These are phyloP conservation scores for Meliscaeva auricollis DNA, from an alignment of 2,888 invertebrate species.

Conservation along the genomic window DNA sequence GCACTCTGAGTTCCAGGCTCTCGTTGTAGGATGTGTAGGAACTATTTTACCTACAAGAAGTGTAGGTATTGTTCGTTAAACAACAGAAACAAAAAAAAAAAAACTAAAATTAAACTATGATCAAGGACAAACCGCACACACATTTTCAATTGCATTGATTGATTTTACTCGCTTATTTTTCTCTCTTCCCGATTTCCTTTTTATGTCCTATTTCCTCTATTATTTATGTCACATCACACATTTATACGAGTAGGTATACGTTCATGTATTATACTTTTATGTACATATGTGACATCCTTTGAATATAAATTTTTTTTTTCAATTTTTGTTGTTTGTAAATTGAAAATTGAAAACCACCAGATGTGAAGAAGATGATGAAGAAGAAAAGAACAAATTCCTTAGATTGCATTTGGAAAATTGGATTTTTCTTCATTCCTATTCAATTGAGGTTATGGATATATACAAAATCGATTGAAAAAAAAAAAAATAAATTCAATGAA, in stretches of 20 bases:
- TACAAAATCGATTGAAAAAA: not conserved
- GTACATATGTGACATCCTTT: not conserved
- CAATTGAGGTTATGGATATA: not conserved
- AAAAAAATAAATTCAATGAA: not conserved
- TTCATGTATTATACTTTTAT: no score
- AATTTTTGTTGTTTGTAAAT: not conserved
- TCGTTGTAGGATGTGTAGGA: no score
- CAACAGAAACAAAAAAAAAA: no score
- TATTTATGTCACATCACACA: not conserved
- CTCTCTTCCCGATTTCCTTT: no score
- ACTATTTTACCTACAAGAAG: no score
- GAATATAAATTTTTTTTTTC: not conserved
- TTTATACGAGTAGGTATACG: not conserved
- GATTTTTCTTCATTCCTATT: not conserved
- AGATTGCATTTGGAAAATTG: conserved; percentile 11
- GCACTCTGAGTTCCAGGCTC: no score
- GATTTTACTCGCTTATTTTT: no score
- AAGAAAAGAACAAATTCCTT: not conserved
- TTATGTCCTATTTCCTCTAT: not conserved
- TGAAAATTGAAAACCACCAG: conserved; percentile 1
- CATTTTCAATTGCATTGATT: no score
- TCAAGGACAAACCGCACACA: no score
- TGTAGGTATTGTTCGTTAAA: no score
- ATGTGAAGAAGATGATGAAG: not conserved
- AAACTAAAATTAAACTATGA: no score